phyloP scores from a whole-genome alignment of 2,888 invertebrate species.

The Ischnus inquisitorius region DNA sequence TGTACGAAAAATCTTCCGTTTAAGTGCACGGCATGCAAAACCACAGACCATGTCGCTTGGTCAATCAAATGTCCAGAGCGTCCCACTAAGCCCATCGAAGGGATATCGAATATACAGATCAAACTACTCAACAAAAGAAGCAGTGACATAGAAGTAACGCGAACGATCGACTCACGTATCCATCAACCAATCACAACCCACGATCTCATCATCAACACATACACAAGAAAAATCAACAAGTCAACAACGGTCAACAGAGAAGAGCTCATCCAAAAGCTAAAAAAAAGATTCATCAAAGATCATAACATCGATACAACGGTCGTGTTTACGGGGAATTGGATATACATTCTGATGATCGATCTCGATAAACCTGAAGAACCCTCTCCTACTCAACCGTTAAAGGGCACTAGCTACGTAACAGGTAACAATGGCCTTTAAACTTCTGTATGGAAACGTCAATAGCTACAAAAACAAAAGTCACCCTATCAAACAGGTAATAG shows the following conservation, averaged over 20 bases:
- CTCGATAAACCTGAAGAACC: not conserved
- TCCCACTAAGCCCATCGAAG: not conserved
- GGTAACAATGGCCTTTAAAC: slow-evolving; percentile 17
- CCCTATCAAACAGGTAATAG: slow-evolving; percentile 17
- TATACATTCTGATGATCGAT: slow-evolving; percentile 1
- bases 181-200: not conserved
- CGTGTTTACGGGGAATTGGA: not conserved
- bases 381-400: slow-evolving; percentile 1
- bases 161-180: not conserved
- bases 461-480: slow-evolving; percentile 20
- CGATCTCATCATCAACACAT: slow-evolving; percentile 1
- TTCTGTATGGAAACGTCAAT: slow-evolving; percentile 16
- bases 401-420: not conserved
- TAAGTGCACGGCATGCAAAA: not conserved
- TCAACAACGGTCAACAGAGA: not conserved
- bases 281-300: not conserved
- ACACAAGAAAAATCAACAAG: slow-evolving; percentile 17
- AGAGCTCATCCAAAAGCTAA: not conserved
- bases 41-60: slow-evolving; percentile 1
- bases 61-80: slow-evolving; percentile 4
- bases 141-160: not conserved
- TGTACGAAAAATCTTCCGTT: not conserved
- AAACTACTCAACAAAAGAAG: not conserved
- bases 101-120: slow-evolving; percentile 9
- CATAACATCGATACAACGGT: not conserved